A percentile compares a stretch with the other conserved stretches of the same genome.
These are phyloP conservation scores for Atherinosoma microstoma DNA, from an alignment of 2,797 vertebrate genomes.

Conservation along the genomic window DNA sequence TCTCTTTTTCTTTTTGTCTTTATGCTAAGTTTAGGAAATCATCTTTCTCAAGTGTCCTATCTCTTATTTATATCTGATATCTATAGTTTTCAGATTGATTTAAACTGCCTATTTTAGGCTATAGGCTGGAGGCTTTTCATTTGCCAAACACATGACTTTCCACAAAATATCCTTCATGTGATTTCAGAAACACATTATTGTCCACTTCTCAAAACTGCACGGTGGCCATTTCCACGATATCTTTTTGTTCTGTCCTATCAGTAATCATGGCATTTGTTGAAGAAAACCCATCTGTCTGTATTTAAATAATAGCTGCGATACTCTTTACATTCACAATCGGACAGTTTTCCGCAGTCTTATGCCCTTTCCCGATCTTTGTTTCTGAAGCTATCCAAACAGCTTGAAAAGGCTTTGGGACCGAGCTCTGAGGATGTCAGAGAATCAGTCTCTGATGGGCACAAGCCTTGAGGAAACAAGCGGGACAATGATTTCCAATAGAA, in stretches of 20 bases:
- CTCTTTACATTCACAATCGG: constrained; percentile 10
- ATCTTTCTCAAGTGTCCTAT: no score
- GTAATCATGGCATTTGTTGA: background rate
- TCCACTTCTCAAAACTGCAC: constrained; percentile 4
- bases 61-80: no score
- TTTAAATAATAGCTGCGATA: constrained; percentile 5
- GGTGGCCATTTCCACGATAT: background rate
- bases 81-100: background rate
- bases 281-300: constrained; percentile 13
- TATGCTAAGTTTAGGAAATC: no score
- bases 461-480: constrained; percentile 71
- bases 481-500: constrained; percentile 80
- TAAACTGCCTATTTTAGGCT: background rate
- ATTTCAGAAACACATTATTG: background rate
- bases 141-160: background rate
- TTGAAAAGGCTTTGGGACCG: constrained; percentile 27
- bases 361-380: constrained; percentile 32
- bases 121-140: background rate
- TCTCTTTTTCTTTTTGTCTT: background rate
- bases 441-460: constrained; percentile 66
- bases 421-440: constrained; percentile 47
- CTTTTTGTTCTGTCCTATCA: constrained; percentile 2
- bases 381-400: constrained; percentile 33
- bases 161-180: background rate
- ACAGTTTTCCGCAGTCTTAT: constrained; percentile 10